phyloP scores from a whole-genome alignment of 92 coral and sea anemone species.

The Diadumene lineata region DNA sequence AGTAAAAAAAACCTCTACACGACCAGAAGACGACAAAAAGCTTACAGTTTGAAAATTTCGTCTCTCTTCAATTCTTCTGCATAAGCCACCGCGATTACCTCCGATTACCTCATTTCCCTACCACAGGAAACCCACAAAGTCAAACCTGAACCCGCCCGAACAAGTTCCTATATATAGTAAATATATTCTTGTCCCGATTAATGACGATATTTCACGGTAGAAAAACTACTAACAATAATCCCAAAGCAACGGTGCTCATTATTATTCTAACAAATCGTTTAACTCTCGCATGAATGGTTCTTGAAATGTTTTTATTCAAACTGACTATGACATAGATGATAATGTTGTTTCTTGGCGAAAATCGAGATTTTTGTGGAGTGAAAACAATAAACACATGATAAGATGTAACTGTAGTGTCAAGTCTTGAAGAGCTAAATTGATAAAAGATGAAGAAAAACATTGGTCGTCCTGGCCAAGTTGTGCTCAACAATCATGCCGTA shows the following conservation, averaged over 20 bases:
- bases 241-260: background rate
- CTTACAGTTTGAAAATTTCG: no score
- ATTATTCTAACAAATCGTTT: background rate
- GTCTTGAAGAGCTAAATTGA: background rate
- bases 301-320: background rate
- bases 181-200: no score
- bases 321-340: background rate
- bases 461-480: slow-evolving; percentile 17
- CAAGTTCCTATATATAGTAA: no score
- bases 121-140: background rate
- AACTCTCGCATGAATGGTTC: slow-evolving; percentile 4
- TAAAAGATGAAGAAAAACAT: slow-evolving; percentile 11
- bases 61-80: no score
- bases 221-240: slow-evolving; percentile 1
- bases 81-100: no score
- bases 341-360: background rate
- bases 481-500: slow-evolving; percentile 3
- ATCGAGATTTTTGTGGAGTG: background rate
- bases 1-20: no score
- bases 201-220: slow-evolving; percentile 11
- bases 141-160: no score
- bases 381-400: background rate
- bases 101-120: no score
- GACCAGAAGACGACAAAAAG: no score
- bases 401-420: no score